phyloP scores from a whole-genome alignment of 2,888 invertebrate genomes.

The Hanleya hanleyi region DNA sequence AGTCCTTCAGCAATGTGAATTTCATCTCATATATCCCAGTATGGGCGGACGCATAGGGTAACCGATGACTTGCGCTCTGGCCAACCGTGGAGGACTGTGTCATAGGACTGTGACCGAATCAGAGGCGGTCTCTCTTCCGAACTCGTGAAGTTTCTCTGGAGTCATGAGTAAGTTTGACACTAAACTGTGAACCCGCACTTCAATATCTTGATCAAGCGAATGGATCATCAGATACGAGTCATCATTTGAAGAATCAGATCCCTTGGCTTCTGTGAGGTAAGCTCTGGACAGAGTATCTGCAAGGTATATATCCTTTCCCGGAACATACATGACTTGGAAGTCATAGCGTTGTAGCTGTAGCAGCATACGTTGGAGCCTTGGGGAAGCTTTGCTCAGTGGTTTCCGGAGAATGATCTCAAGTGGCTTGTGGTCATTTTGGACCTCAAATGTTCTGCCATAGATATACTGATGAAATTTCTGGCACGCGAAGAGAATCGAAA shows the following conservation, averaged over 20 bases:
- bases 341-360: background rate
- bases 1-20: constrained; percentile 16
- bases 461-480: constrained; percentile 33
- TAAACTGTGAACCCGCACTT: background rate
- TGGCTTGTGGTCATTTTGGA: constrained; percentile 10
- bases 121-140: background rate
- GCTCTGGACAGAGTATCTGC: constrained; percentile 43
- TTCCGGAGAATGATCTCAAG: background rate
- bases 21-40: constrained; percentile 19
- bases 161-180: background rate
- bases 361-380: background rate
- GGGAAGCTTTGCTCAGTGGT: background rate
- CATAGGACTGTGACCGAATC: background rate
- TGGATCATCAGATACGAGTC: background rate
- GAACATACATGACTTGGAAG: constrained; percentile 25
- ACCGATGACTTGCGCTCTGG: background rate
- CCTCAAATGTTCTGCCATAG: constrained; percentile 24
- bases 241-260: background rate
- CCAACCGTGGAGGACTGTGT: background rate
- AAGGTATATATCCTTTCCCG: constrained; percentile 37
- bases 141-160: background rate
- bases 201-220: background rate
- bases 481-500: constrained; percentile 27
- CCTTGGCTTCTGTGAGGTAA: background rate
- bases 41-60: background rate